Evolutionary conservation across 2,797 vertebrate species (phyloP).

Genomic region (Hyperoplus lanceolatus): DNA sequence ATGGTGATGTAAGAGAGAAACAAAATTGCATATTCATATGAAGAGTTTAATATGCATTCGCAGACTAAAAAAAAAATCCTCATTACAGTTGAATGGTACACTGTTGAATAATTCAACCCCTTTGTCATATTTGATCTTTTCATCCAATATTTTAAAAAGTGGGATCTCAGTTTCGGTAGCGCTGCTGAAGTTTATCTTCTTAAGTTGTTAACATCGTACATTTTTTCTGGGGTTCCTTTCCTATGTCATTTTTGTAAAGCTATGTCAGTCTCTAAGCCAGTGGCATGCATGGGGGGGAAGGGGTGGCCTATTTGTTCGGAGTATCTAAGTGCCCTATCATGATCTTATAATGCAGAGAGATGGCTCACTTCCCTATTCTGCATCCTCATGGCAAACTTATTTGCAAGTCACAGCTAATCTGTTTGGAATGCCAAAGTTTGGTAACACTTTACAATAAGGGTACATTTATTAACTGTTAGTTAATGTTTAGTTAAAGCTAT

Average conservation of each 20-base stretch:
- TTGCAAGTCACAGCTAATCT: constrained; percentile 27
- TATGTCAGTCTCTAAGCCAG: not conserved
- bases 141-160: constrained; percentile 23
- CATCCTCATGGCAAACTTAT: constrained; percentile 20
- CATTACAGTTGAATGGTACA: constrained; percentile 9
- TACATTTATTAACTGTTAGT: too few relatives aligned
- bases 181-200: not conserved
- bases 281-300: too few relatives aligned
- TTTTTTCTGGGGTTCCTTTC: too few relatives aligned
- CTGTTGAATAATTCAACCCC: constrained; percentile 42
- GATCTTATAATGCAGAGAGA: constrained; percentile 43
- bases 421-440: constrained; percentile 1
- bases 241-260: not conserved
- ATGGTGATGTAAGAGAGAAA: not conserved
- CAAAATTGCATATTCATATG: not conserved
- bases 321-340: not conserved
- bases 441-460: too few relatives aligned
- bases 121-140: constrained; percentile 34
- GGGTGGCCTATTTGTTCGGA: too few relatives aligned
- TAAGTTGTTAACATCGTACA: not conserved
- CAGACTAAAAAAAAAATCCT: constrained; percentile 5
- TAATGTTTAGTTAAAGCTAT: too few relatives aligned
- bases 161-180: not conserved
- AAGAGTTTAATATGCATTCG: constrained; percentile 1
- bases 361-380: constrained; percentile 28